A percentile compares a stretch with the other conserved stretches of the same genome.
phyloP scores from a whole-genome alignment of 2,113 vertebrate species.

The Poicephalus meyeri region DNA sequence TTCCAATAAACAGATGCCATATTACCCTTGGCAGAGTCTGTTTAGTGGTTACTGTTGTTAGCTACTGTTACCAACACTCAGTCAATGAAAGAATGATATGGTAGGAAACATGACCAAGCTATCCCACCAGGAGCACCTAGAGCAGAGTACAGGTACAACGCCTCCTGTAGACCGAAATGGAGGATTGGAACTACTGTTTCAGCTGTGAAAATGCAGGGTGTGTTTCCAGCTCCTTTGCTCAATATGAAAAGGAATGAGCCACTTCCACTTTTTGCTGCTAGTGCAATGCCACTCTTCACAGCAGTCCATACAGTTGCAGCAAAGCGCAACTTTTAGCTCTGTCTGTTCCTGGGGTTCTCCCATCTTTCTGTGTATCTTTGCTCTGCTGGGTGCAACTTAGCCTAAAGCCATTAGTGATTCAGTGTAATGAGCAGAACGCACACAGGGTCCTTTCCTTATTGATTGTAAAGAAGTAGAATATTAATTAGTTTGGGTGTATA shows the following conservation, averaged over 20 bases:
- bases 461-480: background rate
- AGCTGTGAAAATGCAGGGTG: background rate
- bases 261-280: background rate
- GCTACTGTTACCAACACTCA: background rate
- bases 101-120: background rate
- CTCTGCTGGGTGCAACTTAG: background rate
- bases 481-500: background rate
- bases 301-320: background rate
- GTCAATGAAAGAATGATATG: background rate
- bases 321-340: background rate
- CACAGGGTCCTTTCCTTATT: background rate
- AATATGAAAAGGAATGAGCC: background rate
- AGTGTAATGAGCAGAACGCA: background rate
- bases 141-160: background rate
- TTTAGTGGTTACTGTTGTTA: background rate
- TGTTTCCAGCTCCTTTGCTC: background rate
- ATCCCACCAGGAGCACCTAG: fast-evolving
- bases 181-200: background rate
- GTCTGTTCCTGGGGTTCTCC: background rate
- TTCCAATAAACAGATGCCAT: background rate
- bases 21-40: background rate
- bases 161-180: background rate
- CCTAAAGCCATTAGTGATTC: background rate
- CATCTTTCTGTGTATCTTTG: background rate
- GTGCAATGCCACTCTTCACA: background rate